phyloP scores from a whole-genome alignment of 1,140 invertebrate species.

The Drosophila quadrilineata region DNA sequence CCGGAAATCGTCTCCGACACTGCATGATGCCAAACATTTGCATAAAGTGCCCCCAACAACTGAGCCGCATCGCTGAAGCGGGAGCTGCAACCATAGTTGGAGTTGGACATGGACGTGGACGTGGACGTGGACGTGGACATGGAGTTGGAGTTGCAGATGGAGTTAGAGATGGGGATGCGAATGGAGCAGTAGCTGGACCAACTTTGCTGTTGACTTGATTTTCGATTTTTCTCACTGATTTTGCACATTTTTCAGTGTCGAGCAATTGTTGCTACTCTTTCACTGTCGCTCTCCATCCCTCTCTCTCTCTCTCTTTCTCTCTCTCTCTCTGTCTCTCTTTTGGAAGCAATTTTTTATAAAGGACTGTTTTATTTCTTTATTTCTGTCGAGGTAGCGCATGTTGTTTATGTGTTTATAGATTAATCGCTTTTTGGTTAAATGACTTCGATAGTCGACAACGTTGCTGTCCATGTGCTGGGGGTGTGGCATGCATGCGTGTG shows the following conservation, averaged over 20 bases:
- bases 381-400: constrained; percentile 43
- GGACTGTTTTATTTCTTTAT: neutral
- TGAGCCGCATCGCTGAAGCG: constrained; percentile 9
- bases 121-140: neutral
- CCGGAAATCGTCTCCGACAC: constrained; percentile 70
- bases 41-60: constrained; percentile 64
- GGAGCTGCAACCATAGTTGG: neutral
- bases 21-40: constrained; percentile 76
- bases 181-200: neutral
- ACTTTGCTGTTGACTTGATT: constrained; percentile 42
- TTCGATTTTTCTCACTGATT: constrained; percentile 76
- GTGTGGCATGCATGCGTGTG: constrained; percentile 1
- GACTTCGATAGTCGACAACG: constrained; percentile 61
- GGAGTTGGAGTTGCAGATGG: neutral
- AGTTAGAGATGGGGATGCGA: neutral
- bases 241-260: constrained; percentile 74
- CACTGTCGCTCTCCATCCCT: too few relatives aligned
- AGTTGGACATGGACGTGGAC: neutral
- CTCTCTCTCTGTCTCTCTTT: too few relatives aligned
- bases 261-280: constrained; percentile 19
- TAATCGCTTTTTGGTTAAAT: constrained; percentile 80
- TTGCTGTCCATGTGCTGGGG: constrained; percentile 12
- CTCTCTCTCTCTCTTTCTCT: too few relatives aligned
- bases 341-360: constrained; percentile 41
- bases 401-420: constrained; percentile 81